Evolutionary conservation across 2,888 invertebrate genomes (phyloP), one percentile per base, ranked within the genome.

Genomic region (Netelia fuscicornis): DNA sequence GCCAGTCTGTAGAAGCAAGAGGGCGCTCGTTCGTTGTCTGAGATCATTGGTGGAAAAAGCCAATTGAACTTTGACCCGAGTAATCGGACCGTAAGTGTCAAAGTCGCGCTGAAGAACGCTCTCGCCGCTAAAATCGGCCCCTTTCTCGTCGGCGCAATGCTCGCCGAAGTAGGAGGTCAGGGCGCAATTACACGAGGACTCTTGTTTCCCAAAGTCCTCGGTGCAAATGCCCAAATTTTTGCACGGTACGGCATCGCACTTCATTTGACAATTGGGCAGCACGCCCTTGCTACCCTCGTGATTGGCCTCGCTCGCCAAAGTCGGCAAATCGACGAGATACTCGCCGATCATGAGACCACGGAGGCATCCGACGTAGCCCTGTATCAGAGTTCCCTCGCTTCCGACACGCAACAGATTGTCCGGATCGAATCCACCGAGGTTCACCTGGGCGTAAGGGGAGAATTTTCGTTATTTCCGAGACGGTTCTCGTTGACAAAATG

Each of bases 91-190:
- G 83, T 96, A 95, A 10, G 97, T 93, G 5, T 96, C 95, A 92
- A 97, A 98, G 90, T 97, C 97, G 68, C 98, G 95, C 91, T 97
- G 97, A 56, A 98, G 93, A 84, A 97, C 96, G 20, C 98, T 97
- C 91, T 98, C 97, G 0, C 98, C 98, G 88, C 97, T 97, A 89
- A 98, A 98, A 90, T 97, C 97, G 0, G 98, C 98, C 0, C 98
- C 98, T 92, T 98, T 98, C 92, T 98, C 95, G 88, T 98, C 97
- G 88, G 97, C 96, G 91, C 98, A 98, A 90, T 96, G 96, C 89
- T 98, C 97, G 13, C 98, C 98, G 88, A 97, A 97, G 92, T 98
- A 98, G 81, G 98, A 98, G 0, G 98, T 98, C 85, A 97, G 96
- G 89, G 98, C 97, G 89, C 98, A 98, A 88, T 98, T 96, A 91